Evolutionary conservation across 2,888 invertebrate genomes (phyloP), one percentile per base, ranked within the genome.

Genomic region (Liposcelis brunnea): DNA sequence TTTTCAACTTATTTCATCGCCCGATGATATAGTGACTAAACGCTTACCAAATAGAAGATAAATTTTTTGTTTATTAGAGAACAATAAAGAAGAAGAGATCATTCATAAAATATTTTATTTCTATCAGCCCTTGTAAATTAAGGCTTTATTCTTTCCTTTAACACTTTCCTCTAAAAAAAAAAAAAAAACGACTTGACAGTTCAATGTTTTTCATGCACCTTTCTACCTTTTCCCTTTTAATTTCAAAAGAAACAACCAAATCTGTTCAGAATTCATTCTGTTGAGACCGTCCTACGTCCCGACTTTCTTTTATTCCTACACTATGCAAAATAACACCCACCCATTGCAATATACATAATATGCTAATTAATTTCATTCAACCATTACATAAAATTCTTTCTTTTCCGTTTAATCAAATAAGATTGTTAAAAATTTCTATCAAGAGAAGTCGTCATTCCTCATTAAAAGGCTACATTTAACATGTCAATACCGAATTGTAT

Each of bases 401-500:
- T 35, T 35, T 35, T 35, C 10, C 35, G 6, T 15, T 35, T 35
- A 35, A 35, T 7, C 26, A 26, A 26, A 26, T 26, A 26, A 26
- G 8, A 26, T 26, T 26, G 26, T 26, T 26, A 26, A 26, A 26
- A 26, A 26, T 26, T 26, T 4, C 35, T 35, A 6, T 35, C 35
- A 16, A 35, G 35, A 16, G 35, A 14, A 14, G 35, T 35, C 15
- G 4, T 35, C 15, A 35, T 26, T 14, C 35, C 35, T 35, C 15
- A 35, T 35, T 35, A 35, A 35, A 35, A 35, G 26, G 35, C 35
- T 10, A 35, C 6, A 35, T 35, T 35, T 35, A 35, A 35, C 35
- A 35, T 35, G 35, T 35, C 35, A 35, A 35, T 35, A 35, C 35
- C 7, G 14, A 7, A 35, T 35, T 35, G 35, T 35, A 35, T 7